Evolutionary conservation across 1,140 invertebrate species (phyloP).

Genomic region (Ceratina australensis): DNA sequence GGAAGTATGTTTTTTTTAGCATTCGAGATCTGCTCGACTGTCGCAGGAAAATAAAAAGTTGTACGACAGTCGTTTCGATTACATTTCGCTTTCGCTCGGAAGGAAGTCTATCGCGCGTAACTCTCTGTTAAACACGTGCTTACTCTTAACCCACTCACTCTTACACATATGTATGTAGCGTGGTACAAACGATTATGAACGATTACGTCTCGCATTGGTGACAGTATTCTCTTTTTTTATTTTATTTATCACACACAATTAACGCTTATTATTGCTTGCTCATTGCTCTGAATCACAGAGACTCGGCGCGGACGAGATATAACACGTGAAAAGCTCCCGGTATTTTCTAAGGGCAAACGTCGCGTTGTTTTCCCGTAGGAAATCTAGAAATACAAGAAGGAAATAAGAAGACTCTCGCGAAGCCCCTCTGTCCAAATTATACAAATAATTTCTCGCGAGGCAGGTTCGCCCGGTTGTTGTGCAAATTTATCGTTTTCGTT

Average conservation of each 20-base stretch:
- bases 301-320: conserved; percentile 14
- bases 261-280: conserved; percentile 49
- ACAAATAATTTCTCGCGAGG: too few species aligned
- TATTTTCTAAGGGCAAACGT: too few species aligned
- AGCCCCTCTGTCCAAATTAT: too few species aligned
- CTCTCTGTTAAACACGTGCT: background rate
- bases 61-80: background rate
- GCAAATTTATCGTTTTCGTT: too few species aligned
- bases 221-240: conserved; percentile 20
- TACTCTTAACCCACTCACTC: background rate
- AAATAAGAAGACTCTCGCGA: too few species aligned
- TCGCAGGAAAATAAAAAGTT: background rate
- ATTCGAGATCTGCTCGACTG: conserved; percentile 10
- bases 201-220: conserved; percentile 15
- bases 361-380: too few species aligned
- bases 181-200: conserved; percentile 34
- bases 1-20: conserved; percentile 14
- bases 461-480: too few species aligned
- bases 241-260: conserved; percentile 44
- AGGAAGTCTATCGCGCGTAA: background rate
- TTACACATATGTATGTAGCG: background rate
- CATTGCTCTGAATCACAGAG: conserved; percentile 15
- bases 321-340: background rate
- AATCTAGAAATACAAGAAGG: too few species aligned
- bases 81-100: too few species aligned